Evolutionary conservation across 2,113 vertebrate genomes (phyloP).

Genomic region (Lasiurus borealis): DNA sequence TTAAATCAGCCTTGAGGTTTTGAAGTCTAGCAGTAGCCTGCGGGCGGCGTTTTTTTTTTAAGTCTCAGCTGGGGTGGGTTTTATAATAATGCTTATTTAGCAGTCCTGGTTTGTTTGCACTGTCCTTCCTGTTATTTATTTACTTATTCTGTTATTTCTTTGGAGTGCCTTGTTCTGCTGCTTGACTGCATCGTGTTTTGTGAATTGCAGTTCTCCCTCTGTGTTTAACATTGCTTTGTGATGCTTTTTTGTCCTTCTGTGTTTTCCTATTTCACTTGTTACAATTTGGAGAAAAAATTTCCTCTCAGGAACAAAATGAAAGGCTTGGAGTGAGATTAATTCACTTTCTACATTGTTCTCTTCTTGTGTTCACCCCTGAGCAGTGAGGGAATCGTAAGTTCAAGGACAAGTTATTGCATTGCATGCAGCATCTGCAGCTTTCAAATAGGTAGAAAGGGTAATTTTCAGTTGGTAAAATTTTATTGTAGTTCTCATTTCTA

Average conservation of each 20-base stretch:
- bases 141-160: background rate
- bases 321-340: background rate
- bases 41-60: background rate
- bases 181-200: background rate
- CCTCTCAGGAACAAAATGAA: constrained; percentile 24
- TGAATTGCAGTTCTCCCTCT: background rate
- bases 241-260: background rate
- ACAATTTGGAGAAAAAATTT: background rate
- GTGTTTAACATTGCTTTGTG: background rate
- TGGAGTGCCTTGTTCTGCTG: background rate
- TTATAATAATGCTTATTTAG: constrained; percentile 12
- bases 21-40: background rate
- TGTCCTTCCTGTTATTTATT: constrained; percentile 13
- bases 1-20: constrained; percentile 46
- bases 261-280: background rate
- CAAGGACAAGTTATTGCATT: background rate
- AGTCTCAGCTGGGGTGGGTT: background rate
- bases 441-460: background rate
- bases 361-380: background rate
- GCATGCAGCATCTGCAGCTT: background rate
- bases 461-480: background rate
- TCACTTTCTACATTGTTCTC: background rate
- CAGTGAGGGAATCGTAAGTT: background rate
- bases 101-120: background rate
- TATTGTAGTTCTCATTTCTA: background rate